Evolutionary conservation across 2,797 vertebrate genomes (phyloP).

Genomic region (Tapera naevia): DNA sequence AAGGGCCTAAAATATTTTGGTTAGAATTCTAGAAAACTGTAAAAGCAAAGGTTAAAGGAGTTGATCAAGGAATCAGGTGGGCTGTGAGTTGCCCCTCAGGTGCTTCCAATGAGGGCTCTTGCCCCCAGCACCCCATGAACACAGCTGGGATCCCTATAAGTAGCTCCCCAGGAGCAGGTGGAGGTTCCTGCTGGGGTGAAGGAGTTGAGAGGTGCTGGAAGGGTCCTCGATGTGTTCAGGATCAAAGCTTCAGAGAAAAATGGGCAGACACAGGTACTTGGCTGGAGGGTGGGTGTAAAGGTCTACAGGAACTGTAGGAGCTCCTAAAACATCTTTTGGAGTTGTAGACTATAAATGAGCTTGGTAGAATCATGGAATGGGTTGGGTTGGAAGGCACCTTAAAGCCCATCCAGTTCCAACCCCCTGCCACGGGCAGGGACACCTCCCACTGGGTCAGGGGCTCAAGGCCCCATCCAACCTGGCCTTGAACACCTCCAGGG

Average conservation of each 20-base stretch:
- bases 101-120: background rate
- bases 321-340: background rate
- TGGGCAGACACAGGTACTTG: background rate
- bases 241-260: background rate
- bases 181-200: fast-evolving
- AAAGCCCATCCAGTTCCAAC: too few species aligned
- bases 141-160: background rate
- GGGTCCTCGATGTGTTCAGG: fast-evolving
- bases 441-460: too few species aligned
- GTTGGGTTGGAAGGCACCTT: too few species aligned
- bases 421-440: too few species aligned
- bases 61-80: background rate
- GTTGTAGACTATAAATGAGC: background rate
- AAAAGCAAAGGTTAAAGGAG: background rate
- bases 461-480: too few species aligned
- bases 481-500: too few species aligned
- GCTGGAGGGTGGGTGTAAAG: background rate
- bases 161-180: fast-evolving
- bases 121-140: background rate
- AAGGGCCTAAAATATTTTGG: background rate
- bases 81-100: background rate
- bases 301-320: background rate
- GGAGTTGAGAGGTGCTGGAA: background rate
- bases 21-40: background rate
- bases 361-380: too few species aligned